These are phyloP conservation scores for Indicator maculatus DNA, from an alignment of 2,113 vertebrate species.

Conservation along the genomic window DNA sequence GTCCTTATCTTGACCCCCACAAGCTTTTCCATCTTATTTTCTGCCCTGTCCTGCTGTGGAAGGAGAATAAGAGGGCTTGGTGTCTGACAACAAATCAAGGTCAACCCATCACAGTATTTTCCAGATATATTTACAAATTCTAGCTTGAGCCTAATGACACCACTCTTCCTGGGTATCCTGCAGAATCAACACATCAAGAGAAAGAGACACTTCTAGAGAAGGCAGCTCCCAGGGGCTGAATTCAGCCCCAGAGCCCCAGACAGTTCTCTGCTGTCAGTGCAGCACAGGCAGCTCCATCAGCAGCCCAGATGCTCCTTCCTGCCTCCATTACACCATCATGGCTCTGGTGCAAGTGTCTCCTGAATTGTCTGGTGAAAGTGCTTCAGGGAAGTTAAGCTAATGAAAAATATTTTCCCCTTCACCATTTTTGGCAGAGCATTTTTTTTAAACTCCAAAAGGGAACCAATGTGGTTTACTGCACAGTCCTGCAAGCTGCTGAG, in stretches of 20 bases:
- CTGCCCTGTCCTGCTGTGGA: not conserved
- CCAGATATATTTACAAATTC: not conserved
- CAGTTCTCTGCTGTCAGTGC: not conserved
- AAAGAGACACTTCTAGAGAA: not conserved
- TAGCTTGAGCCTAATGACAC: not conserved
- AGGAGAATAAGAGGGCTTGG: not conserved
- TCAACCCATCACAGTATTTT: not conserved
- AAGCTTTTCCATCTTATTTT: not conserved
- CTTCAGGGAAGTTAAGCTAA: not conserved
- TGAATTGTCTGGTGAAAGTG: not conserved
- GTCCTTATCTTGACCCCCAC: not conserved
- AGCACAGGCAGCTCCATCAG: not conserved
- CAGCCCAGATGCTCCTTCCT: not conserved
- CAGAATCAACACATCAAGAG: not conserved
- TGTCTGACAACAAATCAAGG: not conserved
- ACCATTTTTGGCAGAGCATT: not conserved
- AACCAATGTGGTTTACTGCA: not conserved
- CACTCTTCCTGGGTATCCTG: not conserved
- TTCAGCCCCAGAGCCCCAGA: not conserved
- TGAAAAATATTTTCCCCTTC: not conserved
- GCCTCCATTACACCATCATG: not conserved
- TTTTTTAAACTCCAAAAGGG: not conserved
- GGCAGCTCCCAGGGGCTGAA: not conserved
- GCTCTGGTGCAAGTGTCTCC: not conserved
- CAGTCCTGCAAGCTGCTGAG: not conserved